phyloP scores from a whole-genome alignment of 2,797 vertebrate species.

The Pipistrellus pygmaeus region DNA sequence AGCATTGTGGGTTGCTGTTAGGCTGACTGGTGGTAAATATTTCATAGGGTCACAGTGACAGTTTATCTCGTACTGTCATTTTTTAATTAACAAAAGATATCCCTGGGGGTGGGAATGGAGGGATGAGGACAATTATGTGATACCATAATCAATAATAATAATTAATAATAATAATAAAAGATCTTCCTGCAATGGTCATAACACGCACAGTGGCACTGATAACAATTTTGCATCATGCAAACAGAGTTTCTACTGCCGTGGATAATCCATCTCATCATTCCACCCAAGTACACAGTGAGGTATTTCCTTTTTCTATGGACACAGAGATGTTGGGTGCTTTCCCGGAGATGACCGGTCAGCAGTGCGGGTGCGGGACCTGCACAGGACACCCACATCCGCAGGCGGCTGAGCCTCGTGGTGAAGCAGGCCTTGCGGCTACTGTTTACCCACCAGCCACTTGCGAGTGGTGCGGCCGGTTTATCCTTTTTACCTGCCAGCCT shows the following conservation, averaged over 20 bases:
- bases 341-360: neutral
- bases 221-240: too few relatives aligned
- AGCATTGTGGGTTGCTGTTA: neutral
- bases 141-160: too few relatives aligned
- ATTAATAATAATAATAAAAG: too few relatives aligned
- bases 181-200: neutral
- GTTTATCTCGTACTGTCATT: neutral
- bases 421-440: too few relatives aligned
- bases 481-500: neutral
- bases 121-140: too few relatives aligned
- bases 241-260: neutral
- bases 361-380: neutral
- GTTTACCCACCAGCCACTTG: rapidly evolving
- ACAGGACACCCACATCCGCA: neutral
- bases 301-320: neutral
- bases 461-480: rapidly evolving
- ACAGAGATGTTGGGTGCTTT: neutral
- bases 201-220: neutral
- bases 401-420: rapidly evolving
- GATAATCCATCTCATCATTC: neutral
- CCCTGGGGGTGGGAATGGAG: too few relatives aligned
- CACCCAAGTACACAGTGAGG: rapidly evolving
- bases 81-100: neutral
- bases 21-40: neutral
- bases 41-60: neutral